Evolutionary conservation across 2,888 invertebrate species (phyloP).

Genomic region (Corbicula japonica): DNA sequence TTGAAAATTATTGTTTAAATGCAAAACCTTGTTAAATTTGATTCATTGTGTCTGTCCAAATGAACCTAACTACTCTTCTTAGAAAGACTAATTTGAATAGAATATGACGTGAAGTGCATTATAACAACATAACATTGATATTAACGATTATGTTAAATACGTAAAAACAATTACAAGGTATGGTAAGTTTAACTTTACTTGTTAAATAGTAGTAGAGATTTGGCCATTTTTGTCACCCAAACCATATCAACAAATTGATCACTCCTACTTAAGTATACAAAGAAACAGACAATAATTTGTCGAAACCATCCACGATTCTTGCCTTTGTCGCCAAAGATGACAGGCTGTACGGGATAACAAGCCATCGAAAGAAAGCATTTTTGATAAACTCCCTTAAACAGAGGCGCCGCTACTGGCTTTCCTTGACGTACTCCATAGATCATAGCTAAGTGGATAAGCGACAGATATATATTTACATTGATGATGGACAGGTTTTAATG

Average conservation of each 20-base stretch:
- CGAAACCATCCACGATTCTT: slow-evolving; percentile 16
- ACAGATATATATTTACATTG: slow-evolving; percentile 26
- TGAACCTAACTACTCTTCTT: slow-evolving; percentile 12
- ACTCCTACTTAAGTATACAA: slow-evolving; percentile 36
- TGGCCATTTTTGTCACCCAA: slow-evolving; percentile 26
- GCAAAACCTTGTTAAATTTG: slow-evolving; percentile 20
- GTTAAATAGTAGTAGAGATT: slow-evolving; percentile 15
- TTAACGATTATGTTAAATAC: slow-evolving; percentile 26
- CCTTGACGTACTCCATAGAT: slow-evolving; percentile 54
- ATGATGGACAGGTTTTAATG: slow-evolving; percentile 23
- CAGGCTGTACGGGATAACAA: slow-evolving; percentile 22
- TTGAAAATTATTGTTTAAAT: slow-evolving; percentile 18
- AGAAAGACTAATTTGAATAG: slow-evolving; percentile 31
- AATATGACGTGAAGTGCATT: slow-evolving; percentile 33
- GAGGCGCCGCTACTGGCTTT: slow-evolving; percentile 40
- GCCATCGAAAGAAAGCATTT: not conserved
- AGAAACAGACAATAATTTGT: slow-evolving; percentile 49
- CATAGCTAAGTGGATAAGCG: slow-evolving; percentile 41
- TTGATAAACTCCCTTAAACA: slow-evolving; percentile 22
- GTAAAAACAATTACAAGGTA: slow-evolving; percentile 25
- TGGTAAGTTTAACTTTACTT: slow-evolving; percentile 17
- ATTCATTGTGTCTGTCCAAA: slow-evolving; percentile 19
- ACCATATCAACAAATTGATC: slow-evolving; percentile 40
- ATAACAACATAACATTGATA: slow-evolving; percentile 24
- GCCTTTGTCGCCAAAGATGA: slow-evolving; percentile 56